These are phyloP conservation scores for Rhinella marina DNA, from an alignment of 2,797 vertebrate species.

Conservation along the genomic window DNA sequence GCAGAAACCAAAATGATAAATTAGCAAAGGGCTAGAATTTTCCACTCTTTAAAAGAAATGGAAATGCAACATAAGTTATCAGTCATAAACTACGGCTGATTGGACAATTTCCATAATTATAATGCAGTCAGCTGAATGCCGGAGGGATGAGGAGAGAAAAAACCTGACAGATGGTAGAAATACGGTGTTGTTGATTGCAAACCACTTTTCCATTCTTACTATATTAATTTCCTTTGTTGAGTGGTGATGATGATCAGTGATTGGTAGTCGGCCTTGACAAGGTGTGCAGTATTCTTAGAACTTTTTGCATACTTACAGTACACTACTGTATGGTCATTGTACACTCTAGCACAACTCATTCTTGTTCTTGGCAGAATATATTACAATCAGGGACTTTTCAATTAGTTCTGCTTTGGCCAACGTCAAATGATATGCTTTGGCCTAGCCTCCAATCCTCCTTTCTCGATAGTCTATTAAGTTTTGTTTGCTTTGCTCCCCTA, in stretches of 20 bases:
- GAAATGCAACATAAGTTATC: constrained; percentile 44
- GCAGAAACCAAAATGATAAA: constrained; percentile 28
- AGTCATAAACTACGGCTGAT: constrained; percentile 44
- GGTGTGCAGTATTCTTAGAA: background rate
- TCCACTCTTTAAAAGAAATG: constrained; percentile 46
- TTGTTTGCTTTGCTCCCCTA: too few species aligned
- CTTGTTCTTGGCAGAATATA: background rate
- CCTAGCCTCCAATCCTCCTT: background rate
- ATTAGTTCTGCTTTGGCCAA: background rate
- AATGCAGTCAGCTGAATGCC: constrained; percentile 49
- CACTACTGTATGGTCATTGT: background rate
- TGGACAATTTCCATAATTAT: constrained; percentile 59
- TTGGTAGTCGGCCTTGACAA: background rate
- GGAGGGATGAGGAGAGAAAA: constrained; percentile 10
- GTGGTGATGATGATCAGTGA: constrained; percentile 7
- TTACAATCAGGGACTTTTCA: background rate
- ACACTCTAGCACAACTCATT: background rate
- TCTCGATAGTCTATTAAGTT: background rate
- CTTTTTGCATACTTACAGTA: too few species aligned
- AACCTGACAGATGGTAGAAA: constrained; percentile 48
- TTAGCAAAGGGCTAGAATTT: constrained; percentile 23
- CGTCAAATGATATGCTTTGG: too few species aligned
- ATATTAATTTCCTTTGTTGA: constrained; percentile 46
- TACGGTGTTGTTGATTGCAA: constrained; percentile 48
- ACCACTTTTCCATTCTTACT: constrained; percentile 38